Evolutionary conservation across 2,797 vertebrate species (phyloP).

Genomic region (Periparus ater): DNA sequence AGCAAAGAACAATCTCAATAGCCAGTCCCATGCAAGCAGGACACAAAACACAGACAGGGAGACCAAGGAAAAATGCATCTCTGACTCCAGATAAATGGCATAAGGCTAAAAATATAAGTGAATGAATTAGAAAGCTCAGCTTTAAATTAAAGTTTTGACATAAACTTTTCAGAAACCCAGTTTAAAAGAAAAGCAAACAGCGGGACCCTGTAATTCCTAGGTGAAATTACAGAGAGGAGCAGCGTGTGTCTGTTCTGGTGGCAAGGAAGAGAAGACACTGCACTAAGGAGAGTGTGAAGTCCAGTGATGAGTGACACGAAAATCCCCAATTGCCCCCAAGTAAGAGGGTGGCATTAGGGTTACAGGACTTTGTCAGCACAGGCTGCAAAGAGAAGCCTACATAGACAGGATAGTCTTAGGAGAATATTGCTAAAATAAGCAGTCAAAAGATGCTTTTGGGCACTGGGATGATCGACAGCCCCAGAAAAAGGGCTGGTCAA

Average conservation of each 20-base stretch:
- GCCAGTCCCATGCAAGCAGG: neutral
- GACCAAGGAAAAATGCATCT: neutral
- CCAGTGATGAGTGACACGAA: neutral
- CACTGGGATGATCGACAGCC: neutral
- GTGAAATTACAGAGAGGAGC: slow-evolving; percentile 26
- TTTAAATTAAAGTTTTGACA: slow-evolving; percentile 37
- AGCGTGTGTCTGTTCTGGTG: neutral
- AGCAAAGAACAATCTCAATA: neutral
- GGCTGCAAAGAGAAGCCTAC: neutral
- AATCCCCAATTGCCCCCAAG: neutral
- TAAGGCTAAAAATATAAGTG: neutral
- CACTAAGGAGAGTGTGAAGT: neutral
- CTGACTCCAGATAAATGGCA: neutral
- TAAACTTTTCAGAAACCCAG: neutral
- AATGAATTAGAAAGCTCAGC: neutral
- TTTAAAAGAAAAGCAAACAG: neutral
- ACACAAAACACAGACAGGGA: neutral
- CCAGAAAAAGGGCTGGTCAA: neutral
- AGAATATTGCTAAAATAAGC: neutral
- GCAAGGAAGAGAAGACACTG: neutral
- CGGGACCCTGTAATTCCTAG: slow-evolving; percentile 24
- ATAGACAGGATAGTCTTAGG: neutral
- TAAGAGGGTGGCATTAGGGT: neutral
- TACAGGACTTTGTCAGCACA: neutral
- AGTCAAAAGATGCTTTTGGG: neutral